These are phyloP conservation scores for Bambusicola thoracicus DNA, from an alignment of 2,113 vertebrate genomes.

Conservation along the genomic window DNA sequence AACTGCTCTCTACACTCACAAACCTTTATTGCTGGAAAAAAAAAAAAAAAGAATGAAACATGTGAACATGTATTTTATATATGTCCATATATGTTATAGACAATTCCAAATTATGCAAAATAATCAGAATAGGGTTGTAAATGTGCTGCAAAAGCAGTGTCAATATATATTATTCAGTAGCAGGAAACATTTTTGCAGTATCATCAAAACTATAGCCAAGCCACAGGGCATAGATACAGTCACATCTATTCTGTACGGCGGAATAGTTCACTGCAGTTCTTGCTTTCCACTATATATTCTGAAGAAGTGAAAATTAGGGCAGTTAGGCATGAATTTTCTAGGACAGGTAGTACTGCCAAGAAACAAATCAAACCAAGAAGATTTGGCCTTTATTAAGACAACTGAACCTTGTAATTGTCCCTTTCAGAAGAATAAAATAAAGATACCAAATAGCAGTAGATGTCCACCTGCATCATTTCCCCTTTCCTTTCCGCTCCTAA, in stretches of 20 bases:
- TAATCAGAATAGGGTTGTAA: not conserved
- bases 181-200: not conserved
- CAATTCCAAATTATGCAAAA: not conserved
- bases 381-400: constrained; percentile 1
- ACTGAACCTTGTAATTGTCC: constrained; percentile 27
- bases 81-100: not conserved
- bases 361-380: not conserved
- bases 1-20: not conserved
- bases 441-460: not conserved
- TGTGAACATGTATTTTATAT: not conserved
- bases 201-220: constrained; percentile 2
- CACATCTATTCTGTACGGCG: not conserved
- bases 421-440: constrained; percentile 17
- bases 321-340: not conserved
- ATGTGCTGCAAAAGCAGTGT: not conserved
- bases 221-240: not conserved
- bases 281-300: not conserved
- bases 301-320: not conserved
- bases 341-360: not conserved
- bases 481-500: not conserved
- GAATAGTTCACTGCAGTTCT: constrained; percentile 11
- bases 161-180: not conserved
- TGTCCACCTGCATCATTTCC: not conserved
- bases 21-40: not conserved
- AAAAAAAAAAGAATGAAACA: not conserved